Base-by-base conservation (phyloP, 2,113 vertebrate species). In the Neolamprologus fasciatus region DNA sequence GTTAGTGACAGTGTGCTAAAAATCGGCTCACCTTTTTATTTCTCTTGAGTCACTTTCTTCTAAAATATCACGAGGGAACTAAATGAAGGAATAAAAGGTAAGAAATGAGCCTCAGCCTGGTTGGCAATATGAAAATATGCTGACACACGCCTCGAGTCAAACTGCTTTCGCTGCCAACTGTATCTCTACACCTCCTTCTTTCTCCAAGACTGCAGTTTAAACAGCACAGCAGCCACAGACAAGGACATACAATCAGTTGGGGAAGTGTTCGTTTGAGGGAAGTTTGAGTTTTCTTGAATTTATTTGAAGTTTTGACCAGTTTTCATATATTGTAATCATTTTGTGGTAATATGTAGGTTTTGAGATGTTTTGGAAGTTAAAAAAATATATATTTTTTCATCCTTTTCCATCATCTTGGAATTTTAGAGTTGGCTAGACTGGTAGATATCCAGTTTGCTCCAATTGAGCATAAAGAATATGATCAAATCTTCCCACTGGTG, bases 181-280 rank as follows among this genome's bases (percentile, higher is more conserved):
- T 2, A 50, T 76, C 71, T 4, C 71, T 76, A 13, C 13, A 5
- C 4, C 10, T 3, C 42, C 40, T 16, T 3, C 71, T 76, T 4
- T 45, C 21, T 84, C 4, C 12, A 17, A 58, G 21, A 79, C 19
- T 71, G 33, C 81, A 66, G 80, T 84, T 88, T 76, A 10, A 55
- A 54, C 45, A 19, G 37, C 54, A 80, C n/a, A 81, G 61, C 78
- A 58, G 86, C 66, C 57, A 19, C 9, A 54, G 28, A 86, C 23
- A 78, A 81, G 58, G 9, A 31, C 28, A 5, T 66, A 21, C 33
- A 5, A 66, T 66, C 61, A 21, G 1, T 28, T 45, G 8, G 12
- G 37, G 66, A 71, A 71, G 37, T 23, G n/a, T 71, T 71, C 0
- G 37, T 0, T 14, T 66, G 33, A 35, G 58, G 58, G 28, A 33